Evolutionary conservation across 1,140 invertebrate genomes (phyloP).

Genomic region (Drosophila suzukii): DNA sequence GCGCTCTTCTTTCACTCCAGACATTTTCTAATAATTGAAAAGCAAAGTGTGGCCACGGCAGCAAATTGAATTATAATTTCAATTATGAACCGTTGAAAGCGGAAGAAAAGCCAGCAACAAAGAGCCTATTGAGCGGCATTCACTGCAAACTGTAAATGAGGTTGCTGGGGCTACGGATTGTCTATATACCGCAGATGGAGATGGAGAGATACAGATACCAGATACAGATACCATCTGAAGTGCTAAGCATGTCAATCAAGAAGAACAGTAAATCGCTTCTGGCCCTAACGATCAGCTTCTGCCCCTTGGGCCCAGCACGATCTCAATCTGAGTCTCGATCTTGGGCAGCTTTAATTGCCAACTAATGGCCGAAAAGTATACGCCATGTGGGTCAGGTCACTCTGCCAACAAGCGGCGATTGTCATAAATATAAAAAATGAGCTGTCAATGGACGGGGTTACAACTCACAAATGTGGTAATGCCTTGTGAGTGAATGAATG

Average conservation of each 20-base stretch:
- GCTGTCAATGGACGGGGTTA: constrained; percentile 50
- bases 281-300: constrained; percentile 26
- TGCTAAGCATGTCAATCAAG: constrained; percentile 68
- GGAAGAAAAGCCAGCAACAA: constrained; percentile 73
- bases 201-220: constrained; percentile 19
- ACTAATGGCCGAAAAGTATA: constrained; percentile 52
- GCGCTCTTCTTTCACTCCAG: constrained; percentile 25
- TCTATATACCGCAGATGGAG: constrained; percentile 28
- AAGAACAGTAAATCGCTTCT: constrained; percentile 70
- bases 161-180: constrained; percentile 48
- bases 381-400: constrained; percentile 70
- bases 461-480: constrained; percentile 22
- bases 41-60: constrained; percentile 64
- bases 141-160: constrained; percentile 71
- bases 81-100: constrained; percentile 81
- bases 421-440: constrained; percentile 66
- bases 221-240: constrained; percentile 48
- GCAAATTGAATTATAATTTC: constrained; percentile 81
- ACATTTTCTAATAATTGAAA: constrained; percentile 79
- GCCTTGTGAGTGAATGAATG: constrained; percentile 18
- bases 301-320: constrained; percentile 31
- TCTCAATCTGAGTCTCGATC: constrained; percentile 42
- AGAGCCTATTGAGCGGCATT: constrained; percentile 61
- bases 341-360: constrained; percentile 64
- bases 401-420: constrained; percentile 8